phyloP scores from a whole-genome alignment of 2,888 invertebrate genomes.

The Hydropsyche betteni region DNA sequence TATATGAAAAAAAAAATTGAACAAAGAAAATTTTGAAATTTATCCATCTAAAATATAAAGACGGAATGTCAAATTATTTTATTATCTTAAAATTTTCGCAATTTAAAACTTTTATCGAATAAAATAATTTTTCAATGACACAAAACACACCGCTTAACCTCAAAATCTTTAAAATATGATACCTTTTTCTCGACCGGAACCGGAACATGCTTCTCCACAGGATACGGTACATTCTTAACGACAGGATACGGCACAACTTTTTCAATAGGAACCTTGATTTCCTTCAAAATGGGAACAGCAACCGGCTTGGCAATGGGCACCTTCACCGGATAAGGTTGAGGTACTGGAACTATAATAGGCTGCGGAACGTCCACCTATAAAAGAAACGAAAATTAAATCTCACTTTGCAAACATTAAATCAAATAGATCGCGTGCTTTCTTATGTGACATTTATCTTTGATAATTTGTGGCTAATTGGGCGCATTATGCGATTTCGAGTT shows the following conservation, averaged over 20 bases:
- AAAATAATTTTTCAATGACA: too few species aligned
- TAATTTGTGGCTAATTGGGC: too few species aligned
- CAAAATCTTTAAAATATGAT: not conserved
- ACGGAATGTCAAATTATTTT: too few species aligned
- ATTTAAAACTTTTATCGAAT: too few species aligned
- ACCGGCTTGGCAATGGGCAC: constrained; percentile 77
- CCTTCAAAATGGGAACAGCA: constrained; percentile 72
- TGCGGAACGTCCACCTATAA: constrained; percentile 76
- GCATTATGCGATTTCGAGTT: too few species aligned
- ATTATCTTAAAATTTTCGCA: too few species aligned
- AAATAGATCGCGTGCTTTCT: too few species aligned
- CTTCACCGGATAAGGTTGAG: constrained; percentile 79
- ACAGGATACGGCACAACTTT: constrained; percentile 75
- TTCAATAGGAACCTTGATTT: constrained; percentile 68
- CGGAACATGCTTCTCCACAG: constrained; percentile 79
- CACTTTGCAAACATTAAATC: constrained; percentile 39
- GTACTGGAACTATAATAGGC: constrained; percentile 78
- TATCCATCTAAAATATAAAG: too few species aligned
- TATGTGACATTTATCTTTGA: too few species aligned
- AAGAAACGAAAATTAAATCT: constrained; percentile 46
- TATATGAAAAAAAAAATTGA: too few species aligned
- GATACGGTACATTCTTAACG: constrained; percentile 75
- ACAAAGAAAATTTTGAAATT: too few species aligned
- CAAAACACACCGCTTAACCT: too few species aligned
- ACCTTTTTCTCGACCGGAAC: constrained; percentile 78